Percentiles rank a stretch among this genome's conserved stretches.
Evolutionary conservation across 1,140 invertebrate genomes (phyloP).

Genomic region (Cephus cinctus): DNA sequence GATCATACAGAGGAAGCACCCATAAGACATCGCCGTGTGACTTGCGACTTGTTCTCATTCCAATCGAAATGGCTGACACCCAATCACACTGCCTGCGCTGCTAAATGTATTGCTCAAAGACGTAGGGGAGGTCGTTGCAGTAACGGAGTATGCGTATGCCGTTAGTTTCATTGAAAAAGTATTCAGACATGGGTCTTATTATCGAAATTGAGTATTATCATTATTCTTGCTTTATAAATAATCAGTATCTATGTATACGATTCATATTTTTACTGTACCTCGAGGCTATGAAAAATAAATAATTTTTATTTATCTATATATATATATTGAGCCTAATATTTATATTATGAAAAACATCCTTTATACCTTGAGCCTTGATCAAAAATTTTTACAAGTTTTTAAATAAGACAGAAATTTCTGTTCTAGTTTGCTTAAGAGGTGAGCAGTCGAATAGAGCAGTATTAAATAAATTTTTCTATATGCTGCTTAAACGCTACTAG

Average conservation of each 20-base stretch:
- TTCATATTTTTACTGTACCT: too few species aligned
- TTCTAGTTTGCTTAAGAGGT: too few species aligned
- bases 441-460: too few species aligned
- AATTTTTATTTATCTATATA: too few species aligned
- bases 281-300: too few species aligned
- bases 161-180: not conserved
- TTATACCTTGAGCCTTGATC: not conserved
- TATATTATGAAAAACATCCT: not conserved
- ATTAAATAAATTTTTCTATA: too few species aligned
- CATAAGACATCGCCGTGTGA: slow-evolving; percentile 14
- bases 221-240: too few species aligned
- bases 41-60: slow-evolving; percentile 36
- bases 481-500: too few species aligned
- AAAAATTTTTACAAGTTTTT: too few species aligned
- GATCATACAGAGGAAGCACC: not conserved
- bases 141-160: slow-evolving; percentile 30
- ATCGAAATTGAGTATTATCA: not conserved
- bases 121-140: slow-evolving; percentile 32
- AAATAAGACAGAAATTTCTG: too few species aligned
- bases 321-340: not conserved
- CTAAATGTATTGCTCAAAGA: slow-evolving; percentile 25
- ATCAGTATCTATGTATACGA: too few species aligned
- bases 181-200: not conserved
- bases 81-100: slow-evolving; percentile 33
- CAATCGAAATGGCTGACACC: slow-evolving; percentile 17